Percentiles rank a stretch among this genome's conserved stretches.
phyloP scores from a whole-genome alignment of 2,888 invertebrate species.

The Drosophila mimica region DNA sequence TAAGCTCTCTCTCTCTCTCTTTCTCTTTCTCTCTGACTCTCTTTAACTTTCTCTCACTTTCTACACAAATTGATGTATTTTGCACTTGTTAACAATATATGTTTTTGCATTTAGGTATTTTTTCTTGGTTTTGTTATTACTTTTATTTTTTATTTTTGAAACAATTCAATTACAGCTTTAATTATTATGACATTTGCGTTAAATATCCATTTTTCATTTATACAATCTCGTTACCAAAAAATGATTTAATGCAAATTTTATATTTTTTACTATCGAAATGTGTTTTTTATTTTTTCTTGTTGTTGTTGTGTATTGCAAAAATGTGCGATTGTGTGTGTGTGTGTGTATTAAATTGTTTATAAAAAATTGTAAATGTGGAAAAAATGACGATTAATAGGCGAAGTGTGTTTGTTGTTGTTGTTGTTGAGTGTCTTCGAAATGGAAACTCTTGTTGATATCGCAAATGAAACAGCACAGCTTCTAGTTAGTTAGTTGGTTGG shows the following conservation, averaged over 20 bases:
- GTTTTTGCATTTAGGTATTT: conserved; percentile 33
- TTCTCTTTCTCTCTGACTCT: conserved; percentile 2
- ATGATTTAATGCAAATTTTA: conserved; percentile 39
- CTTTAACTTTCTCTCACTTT: conserved; percentile 4
- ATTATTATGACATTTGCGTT: conserved; percentile 47
- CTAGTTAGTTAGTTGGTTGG: conserved; percentile 2
- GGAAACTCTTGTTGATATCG: conserved; percentile 84
- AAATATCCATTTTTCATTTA: conserved; percentile 41
- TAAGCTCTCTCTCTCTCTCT: conserved; percentile 77
- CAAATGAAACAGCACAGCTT: conserved; percentile 80
- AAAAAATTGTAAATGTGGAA: conserved; percentile 64
- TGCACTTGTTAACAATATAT: conserved; percentile 58
- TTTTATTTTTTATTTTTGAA: conserved; percentile 51
- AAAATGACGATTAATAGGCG: conserved; percentile 41
- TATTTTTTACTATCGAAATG: conserved; percentile 58
- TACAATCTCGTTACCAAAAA: conserved; percentile 56
- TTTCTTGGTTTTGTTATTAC: conserved; percentile 27
- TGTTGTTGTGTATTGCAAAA: conserved; percentile 66
- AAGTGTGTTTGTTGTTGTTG: conserved; percentile 31
- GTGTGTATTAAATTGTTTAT: conserved; percentile 46
- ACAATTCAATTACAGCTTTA: conserved; percentile 62
- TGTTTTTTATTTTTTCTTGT: not conserved
- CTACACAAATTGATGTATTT: conserved; percentile 49
- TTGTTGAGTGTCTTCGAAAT: conserved; percentile 75
- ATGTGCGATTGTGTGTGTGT: conserved; percentile 59